Evolutionary conservation across 2,113 vertebrate species (phyloP).

Genomic region (Anhinga anhinga): DNA sequence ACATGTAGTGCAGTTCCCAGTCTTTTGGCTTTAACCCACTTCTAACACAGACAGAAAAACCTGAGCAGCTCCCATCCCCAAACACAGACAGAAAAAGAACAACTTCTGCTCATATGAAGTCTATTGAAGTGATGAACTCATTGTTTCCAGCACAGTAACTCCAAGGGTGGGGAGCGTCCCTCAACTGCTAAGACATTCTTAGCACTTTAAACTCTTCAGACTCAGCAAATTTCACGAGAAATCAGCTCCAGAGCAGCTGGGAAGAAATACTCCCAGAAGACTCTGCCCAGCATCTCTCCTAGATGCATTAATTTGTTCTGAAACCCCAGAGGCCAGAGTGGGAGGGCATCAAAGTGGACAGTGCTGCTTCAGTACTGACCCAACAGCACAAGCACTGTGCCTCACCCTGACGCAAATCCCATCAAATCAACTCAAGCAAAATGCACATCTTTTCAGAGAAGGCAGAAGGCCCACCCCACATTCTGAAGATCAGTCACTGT

Average conservation of each 20-base stretch:
- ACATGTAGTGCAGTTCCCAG: not conserved
- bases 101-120: not conserved
- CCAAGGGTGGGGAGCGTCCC: fast-evolving
- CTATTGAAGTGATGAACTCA: not conserved
- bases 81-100: not conserved
- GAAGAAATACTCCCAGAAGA: not conserved
- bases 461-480: not conserved
- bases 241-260: not conserved
- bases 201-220: constrained; percentile 2
- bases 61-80: not conserved
- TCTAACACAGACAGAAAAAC: not conserved
- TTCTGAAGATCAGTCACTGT: not conserved
- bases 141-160: not conserved
- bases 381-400: not conserved
- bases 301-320: not conserved
- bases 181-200: not conserved
- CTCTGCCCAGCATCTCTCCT: not conserved
- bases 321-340: not conserved
- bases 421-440: not conserved
- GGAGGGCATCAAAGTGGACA: not conserved
- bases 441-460: not conserved
- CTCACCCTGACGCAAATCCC: not conserved
- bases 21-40: not conserved
- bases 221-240: constrained; percentile 30
- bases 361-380: not conserved